These are phyloP conservation scores for Syritta pipiens DNA, from an alignment of 2,888 invertebrate genomes.

Conservation along the genomic window DNA sequence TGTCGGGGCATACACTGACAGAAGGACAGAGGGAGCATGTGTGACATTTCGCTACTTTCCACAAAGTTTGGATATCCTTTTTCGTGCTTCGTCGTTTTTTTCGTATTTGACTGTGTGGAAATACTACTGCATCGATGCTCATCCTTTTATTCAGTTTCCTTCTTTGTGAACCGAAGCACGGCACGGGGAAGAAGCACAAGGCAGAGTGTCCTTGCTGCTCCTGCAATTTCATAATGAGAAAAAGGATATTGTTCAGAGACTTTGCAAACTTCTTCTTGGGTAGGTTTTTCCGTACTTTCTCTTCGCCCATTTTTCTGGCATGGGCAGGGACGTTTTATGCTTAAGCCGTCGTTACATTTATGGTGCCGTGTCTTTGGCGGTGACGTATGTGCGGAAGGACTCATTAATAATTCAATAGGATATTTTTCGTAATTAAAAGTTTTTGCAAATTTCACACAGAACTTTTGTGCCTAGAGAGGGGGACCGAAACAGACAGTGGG, in stretches of 20 bases:
- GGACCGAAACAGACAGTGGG: too few relatives aligned
- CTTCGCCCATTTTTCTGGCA: neutral
- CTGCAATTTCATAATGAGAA: conserved; percentile 62
- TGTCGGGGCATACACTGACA: conserved; percentile 22
- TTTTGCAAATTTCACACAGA: conserved; percentile 36
- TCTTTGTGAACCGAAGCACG: neutral
- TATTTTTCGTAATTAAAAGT: conserved; percentile 66
- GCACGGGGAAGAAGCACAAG: neutral
- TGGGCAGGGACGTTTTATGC: neutral
- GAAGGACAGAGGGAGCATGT: conserved; percentile 18
- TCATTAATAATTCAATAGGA: conserved; percentile 58
- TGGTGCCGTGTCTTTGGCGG: conserved; percentile 3
- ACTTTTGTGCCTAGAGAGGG: conserved; percentile 15
- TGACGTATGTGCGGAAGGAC: conserved; percentile 1
- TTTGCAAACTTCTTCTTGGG: conserved; percentile 33
- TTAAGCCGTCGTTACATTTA: conserved; percentile 21
- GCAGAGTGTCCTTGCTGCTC: conserved; percentile 20
- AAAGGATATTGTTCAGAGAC: conserved; percentile 55
- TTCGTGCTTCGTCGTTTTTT: conserved; percentile 6
- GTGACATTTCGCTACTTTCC: conserved; percentile 36
- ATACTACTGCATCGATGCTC: conserved; percentile 33
- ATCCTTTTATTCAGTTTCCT: conserved; percentile 5
- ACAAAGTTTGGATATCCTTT: conserved; percentile 31
- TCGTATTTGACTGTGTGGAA: neutral
- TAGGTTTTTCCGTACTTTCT: conserved; percentile 10